Evolutionary conservation across 2,113 vertebrate species (phyloP), one percentile per base, ranked within the genome.

Genomic region (Struthio camelus): DNA sequence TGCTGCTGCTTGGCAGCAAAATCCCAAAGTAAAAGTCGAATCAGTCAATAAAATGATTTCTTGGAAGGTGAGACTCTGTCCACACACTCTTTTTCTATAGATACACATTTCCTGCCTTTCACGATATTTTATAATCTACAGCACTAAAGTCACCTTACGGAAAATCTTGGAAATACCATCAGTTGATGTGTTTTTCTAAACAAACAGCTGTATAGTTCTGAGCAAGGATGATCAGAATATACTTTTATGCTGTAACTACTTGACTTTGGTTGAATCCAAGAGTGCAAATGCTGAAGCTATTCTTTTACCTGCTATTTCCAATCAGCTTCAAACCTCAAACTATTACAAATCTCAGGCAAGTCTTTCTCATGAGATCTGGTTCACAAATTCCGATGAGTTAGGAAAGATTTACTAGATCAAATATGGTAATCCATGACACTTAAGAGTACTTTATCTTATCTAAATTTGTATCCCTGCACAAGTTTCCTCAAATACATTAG

Each of bases 271-370:
- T 80, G 90, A 92, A 82, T 70, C 59, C 17, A 66, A 53, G 64
- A 46, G 2, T 46, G 15, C 87, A 36, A 15, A 58, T 38, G 62
- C 2, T 87, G 69, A 87, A 94, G 11, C 6, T 30, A 14, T 15
- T 70, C 2, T 70, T 96, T 94, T 80, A 79, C 54, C 24, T 79
- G 27, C 19, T 93, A 54, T 87, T 93, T 85, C 46, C 22, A 56
- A 54, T 51, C 66, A 94, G 10, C 17, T 72, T 54, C 38, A 61
- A 51, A 51, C 32, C 22, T 90, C 48, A 85, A 89, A 87, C 38
- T 87, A 62, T 85, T 85, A 65, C 91, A 94, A 93, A 87, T 42
- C 61, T 91, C 61, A 82, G 65, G 15, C 30, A 81, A 97, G n/a
- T 42, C 30, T 72, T 79, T 91, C 75, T 71, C 71, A 44, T 65